Evolutionary conservation across 2,797 vertebrate species (phyloP).

Genomic region (Silurus lanzhouensis): DNA sequence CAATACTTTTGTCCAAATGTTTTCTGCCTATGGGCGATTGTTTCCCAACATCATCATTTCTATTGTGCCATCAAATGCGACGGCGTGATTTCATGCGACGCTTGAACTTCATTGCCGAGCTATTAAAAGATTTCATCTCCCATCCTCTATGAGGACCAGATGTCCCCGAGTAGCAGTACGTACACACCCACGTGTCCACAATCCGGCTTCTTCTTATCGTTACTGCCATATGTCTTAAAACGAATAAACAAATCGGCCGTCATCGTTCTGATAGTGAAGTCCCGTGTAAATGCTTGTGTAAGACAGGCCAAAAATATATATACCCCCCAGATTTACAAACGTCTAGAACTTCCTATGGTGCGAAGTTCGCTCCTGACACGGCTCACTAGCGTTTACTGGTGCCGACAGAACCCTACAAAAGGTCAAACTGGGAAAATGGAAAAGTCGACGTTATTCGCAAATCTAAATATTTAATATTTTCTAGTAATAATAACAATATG

Average conservation of each 20-base stretch:
- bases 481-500: too few relatives aligned
- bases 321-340: too few relatives aligned
- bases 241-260: neutral
- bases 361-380: neutral
- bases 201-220: neutral
- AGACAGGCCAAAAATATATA: neutral
- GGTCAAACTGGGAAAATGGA: too few relatives aligned
- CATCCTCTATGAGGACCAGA: neutral
- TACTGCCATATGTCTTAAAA: neutral
- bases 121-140: neutral
- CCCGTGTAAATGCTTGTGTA: neutral
- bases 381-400: neutral
- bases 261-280: too few relatives aligned
- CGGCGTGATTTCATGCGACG: neutral
- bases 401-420: too few relatives aligned
- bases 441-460: too few relatives aligned
- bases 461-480: too few relatives aligned
- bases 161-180: neutral
- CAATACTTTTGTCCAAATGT: too few relatives aligned
- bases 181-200: neutral
- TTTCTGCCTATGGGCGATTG: too few relatives aligned
- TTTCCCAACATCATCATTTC: too few relatives aligned
- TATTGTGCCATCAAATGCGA: too few relatives aligned
- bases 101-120: neutral
- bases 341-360: too few relatives aligned